These are phyloP conservation scores for human (Homo sapiens) DNA, from an alignment of 2,113 vertebrate species.

Conservation along the genomic window DNA sequence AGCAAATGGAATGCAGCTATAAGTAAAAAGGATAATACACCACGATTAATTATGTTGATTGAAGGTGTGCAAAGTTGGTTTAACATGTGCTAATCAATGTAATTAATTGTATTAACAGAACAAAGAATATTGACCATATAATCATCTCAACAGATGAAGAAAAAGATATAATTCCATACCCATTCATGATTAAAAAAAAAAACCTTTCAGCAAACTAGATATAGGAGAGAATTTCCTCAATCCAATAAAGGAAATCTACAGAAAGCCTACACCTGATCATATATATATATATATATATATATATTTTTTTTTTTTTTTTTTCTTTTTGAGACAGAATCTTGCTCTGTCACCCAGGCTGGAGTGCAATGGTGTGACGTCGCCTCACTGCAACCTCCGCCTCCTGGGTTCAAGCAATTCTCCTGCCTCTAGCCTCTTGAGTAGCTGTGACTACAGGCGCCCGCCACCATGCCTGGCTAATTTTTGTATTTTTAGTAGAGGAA, in stretches of 20 bases:
- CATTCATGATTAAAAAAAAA: neutral
- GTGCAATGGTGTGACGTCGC: too few relatives aligned
- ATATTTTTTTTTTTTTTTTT: too few relatives aligned
- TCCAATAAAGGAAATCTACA: neutral
- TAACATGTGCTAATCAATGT: constrained; percentile 3
- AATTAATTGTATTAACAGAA: constrained; percentile 8
- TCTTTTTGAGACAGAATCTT: too few relatives aligned
- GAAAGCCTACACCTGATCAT: neutral
- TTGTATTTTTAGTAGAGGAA: too few relatives aligned
- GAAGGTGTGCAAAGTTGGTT: neutral
- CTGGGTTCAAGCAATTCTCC: too few relatives aligned
- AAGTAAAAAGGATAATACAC: neutral
- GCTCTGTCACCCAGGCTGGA: too few relatives aligned
- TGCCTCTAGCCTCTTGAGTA: too few relatives aligned
- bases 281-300: too few relatives aligned
- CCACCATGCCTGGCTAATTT: too few relatives aligned
- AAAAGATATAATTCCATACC: neutral
- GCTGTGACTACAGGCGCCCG: too few relatives aligned
- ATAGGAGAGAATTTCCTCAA: neutral
- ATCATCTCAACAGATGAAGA: constrained; percentile 29
- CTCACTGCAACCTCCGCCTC: too few relatives aligned
- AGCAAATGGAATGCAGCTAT: neutral
- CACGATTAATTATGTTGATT: neutral
- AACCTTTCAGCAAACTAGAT: neutral
- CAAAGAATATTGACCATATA: constrained; percentile 8